Base-by-base conservation (phyloP, 2,888 invertebrate genomes). In the Amphipyra berbera region DNA sequence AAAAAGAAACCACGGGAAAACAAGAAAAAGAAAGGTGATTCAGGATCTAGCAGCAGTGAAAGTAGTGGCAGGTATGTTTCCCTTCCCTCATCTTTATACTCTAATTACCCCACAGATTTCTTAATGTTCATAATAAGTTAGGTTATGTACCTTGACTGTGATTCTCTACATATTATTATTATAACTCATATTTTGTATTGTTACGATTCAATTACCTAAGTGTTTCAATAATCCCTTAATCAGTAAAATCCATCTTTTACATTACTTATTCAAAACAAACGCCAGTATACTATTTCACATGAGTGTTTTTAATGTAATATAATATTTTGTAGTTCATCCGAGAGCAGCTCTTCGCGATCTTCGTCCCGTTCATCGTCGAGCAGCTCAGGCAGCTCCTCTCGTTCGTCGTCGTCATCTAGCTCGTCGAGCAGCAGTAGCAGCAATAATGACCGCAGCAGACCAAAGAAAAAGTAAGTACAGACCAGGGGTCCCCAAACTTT, bases 301-400 rank as follows among this genome's bases (percentile, higher is more conserved):
- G n/a, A 21, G 21, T 21, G 3, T 37, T 10, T 9, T 37, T 9
- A 10, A 37, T 10, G 12, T 37, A 7, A 30, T 44, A 41, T 49
- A 52, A 14, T 62, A 48, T 64, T 74, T n/a, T 78, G 10, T 79
- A 96, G 97, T 90, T 97, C 98, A 15, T 97, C 97, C 8, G 97
- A 97, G 61, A 97, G 97, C 86, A 97, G 97, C 82, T 97, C 98
- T 12, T 98, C 98, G 0, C 96, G 97, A 64, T 97, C 97, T 0
- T 96, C 97, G 12, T 97, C 98, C 0, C 96, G 97, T 54, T 98
- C 97, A 8, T 97, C 96, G 0, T 98, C 97, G 0, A 97, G 97
- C 84, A 97, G 97, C 76, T 97, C 97, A 0, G 96, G 96, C 27
- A 93, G 93, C 69, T 92, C 94, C 0, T 94, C 95, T 1, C 89